Base-by-base conservation (phyloP, 1,140 invertebrate species). In the Diachasma alloeum region DNA sequence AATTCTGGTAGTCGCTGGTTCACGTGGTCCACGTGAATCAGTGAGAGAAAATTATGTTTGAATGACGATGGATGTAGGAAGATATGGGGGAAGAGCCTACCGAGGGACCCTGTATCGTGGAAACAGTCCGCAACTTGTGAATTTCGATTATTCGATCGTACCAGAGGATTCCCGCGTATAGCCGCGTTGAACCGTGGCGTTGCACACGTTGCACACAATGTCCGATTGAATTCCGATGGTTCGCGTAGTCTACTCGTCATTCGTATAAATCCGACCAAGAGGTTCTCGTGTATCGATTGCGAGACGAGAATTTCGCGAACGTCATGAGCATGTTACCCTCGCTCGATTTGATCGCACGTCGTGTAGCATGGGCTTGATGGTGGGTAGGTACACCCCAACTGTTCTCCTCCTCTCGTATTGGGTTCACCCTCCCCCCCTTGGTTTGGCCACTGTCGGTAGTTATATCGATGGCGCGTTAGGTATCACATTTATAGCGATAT, bases 81-180 rank as follows among this genome's bases (percentile, higher is more conserved):
- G 6, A 31, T 15, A 48, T 17, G 44, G n/a, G 11, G 44, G 11
- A 15, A 15, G 44, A 9, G 9, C 9, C 11, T 11, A 48, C 9
- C 19, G n/a, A 19, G 48, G 0, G 0, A 24, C 26, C 15, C 22
- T 15, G 11, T 19, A 48, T 72, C 44, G 8, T 72, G 9, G 69
- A 72, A 72, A 69, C 31, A 48, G 42, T 19, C 22, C 53, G 67
- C 48, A 71, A 69, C 56, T 69, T 19, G 68, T 63, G 74, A 76
- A 56, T 76, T 76, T 76, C 67, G 75, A 76, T 76, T 72, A 76
- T 76, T 76, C 75, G 48, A 72, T 76, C 75, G 75, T 24, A 26
- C 69, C 63, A 66, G 46, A 69, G 69, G 75, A 46, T 31, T 66
- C 13, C 22, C 37, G 53, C 56, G 42, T 19, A 26, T 48, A 70